These are phyloP conservation scores for Parnassius smintheus DNA, from an alignment of 2,888 invertebrate genomes.

Conservation along the genomic window DNA sequence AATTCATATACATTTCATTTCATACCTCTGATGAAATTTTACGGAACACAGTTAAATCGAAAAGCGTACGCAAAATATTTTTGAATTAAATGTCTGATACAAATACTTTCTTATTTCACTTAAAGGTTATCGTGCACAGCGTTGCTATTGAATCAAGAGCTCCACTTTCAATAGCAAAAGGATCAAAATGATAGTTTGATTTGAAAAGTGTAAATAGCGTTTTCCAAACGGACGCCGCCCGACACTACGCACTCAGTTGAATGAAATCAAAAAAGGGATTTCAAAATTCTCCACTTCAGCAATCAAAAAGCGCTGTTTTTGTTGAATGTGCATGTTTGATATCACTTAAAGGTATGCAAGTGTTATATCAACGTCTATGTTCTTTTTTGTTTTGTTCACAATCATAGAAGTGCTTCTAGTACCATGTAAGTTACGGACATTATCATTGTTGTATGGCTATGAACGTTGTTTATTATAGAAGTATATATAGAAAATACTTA, in stretches of 20 bases:
- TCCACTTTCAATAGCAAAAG: slow-evolving; percentile 14
- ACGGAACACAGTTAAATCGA: no score
- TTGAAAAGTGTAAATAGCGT: slow-evolving; percentile 22
- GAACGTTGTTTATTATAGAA: no score
- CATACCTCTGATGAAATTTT: no score
- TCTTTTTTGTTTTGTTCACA: no score
- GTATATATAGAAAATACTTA: no score
- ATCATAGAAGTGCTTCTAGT: no score
- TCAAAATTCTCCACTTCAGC: not conserved
- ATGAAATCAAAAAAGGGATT: slow-evolving; percentile 4
- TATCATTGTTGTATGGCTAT: not conserved
- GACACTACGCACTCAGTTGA: slow-evolving; percentile 7
- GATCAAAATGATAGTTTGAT: slow-evolving; percentile 17
- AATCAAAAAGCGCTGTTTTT: not conserved
- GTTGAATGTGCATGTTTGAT: not conserved
- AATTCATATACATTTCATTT: no score
- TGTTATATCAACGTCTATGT: no score
- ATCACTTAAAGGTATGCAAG: not conserved
- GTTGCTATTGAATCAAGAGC: not conserved
- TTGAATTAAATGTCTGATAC: not conserved
- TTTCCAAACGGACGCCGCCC: slow-evolving; percentile 1
- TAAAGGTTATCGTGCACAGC: slow-evolving; percentile 4
- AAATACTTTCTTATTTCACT: slow-evolving; percentile 1
- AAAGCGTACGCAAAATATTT: not conserved
- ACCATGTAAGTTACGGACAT: not conserved